A percentile compares a stretch with the other conserved stretches of the same genome.
Conservation (phyloP, 1,140 invertebrate species). For the Leptopilina boulardi region DNA sequence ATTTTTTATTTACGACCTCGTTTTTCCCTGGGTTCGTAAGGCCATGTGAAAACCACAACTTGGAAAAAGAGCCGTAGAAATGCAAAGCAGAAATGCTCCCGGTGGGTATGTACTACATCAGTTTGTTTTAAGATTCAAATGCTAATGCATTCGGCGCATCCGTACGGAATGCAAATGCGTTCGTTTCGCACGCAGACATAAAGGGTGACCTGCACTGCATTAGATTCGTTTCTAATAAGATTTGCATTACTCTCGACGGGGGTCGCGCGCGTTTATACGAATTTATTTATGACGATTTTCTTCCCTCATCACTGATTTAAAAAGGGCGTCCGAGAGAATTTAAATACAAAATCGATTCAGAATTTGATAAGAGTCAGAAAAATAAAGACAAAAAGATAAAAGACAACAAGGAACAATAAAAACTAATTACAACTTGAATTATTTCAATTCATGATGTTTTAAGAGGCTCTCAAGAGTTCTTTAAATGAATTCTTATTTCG, state of each 20-base stretch:
- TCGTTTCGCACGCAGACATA: slow-evolving; percentile 29
- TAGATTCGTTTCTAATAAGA: slow-evolving; percentile 30
- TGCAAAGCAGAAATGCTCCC: slow-evolving; percentile 29
- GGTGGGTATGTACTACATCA: slow-evolving; percentile 32
- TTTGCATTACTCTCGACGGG: slow-evolving; percentile 19
- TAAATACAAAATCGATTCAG: background rate
- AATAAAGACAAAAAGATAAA: no score
- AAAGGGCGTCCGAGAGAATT: background rate
- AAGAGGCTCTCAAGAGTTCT: no score
- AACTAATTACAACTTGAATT: no score
- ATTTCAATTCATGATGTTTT: no score
- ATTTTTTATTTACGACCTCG: slow-evolving; percentile 30
- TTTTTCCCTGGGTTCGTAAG: slow-evolving; percentile 28
- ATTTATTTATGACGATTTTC: slow-evolving; percentile 20
- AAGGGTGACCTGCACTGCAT: slow-evolving; percentile 31
- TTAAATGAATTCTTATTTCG: background rate
- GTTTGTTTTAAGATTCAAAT: slow-evolving; percentile 34
- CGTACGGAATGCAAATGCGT: slow-evolving; percentile 32
- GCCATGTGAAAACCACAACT: slow-evolving; percentile 28
- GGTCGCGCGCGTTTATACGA: slow-evolving; percentile 21
- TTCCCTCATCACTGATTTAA: slow-evolving; percentile 7
- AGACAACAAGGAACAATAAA: no score
- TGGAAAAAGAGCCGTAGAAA: slow-evolving; percentile 31
- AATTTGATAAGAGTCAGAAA: no score
- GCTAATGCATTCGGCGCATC: slow-evolving; percentile 32